Percentiles rank a stretch among this genome's conserved stretches.
Evolutionary conservation across 2,113 vertebrate species (phyloP).

Genomic region (Diadophis punctatus): DNA sequence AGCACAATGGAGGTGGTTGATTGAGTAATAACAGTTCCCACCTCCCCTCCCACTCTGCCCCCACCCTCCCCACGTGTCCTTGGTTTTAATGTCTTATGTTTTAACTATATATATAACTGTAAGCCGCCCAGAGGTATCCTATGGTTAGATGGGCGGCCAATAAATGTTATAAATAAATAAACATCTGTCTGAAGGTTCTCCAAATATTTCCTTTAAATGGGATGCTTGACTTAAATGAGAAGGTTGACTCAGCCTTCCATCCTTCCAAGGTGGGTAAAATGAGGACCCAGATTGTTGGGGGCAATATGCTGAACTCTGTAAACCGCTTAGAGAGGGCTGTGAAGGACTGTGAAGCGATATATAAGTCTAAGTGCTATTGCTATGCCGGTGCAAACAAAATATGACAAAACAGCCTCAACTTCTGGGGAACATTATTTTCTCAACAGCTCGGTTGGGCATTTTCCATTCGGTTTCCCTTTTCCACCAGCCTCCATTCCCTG

Average conservation of each 20-base stretch:
- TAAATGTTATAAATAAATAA: neutral
- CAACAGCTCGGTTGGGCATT: conserved; percentile 73
- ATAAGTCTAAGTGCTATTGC: no score
- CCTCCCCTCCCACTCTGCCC: no score
- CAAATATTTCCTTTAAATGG: conserved; percentile 24
- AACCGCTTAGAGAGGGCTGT: no score
- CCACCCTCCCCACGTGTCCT: neutral
- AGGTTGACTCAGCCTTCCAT: no score
- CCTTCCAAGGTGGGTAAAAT: no score
- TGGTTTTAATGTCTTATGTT: neutral
- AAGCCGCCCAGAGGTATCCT: neutral
- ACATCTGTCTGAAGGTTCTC: neutral
- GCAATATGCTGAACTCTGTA: no score
- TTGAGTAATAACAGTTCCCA: no score
- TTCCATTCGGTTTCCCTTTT: conserved; percentile 65
- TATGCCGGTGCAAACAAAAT: conserved; percentile 43
- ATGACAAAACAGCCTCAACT: conserved; percentile 62
- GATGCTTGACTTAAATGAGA: neutral
- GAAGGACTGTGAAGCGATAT: no score
- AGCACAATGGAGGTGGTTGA: no score
- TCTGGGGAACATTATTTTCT: conserved; percentile 73
- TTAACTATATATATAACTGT: neutral
- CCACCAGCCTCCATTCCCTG: conserved; percentile 60
- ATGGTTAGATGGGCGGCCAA: neutral
- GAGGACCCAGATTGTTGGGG: no score